Percentiles rank a stretch among this genome's conserved stretches.
Evolutionary conservation across 1,140 invertebrate genomes (phyloP).

Genomic region (Cotesia typhae): DNA sequence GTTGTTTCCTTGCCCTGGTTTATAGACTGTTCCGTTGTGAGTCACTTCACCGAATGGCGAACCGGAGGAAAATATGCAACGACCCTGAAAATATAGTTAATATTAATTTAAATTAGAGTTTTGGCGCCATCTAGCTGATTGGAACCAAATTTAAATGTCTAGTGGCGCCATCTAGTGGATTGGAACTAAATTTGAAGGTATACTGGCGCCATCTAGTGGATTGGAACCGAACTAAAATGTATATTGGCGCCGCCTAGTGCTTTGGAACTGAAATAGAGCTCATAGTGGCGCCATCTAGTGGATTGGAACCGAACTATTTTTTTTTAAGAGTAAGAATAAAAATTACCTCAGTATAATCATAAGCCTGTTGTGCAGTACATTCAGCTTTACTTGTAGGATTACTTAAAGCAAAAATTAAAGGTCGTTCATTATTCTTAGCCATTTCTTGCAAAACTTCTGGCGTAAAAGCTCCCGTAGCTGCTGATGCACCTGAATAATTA

Average conservation of each 20-base stretch:
- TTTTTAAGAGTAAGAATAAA: slow-evolving; percentile 10
- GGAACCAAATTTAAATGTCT: too few species aligned
- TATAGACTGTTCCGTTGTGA: slow-evolving; percentile 80
- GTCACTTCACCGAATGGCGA: slow-evolving; percentile 88
- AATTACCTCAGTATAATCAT: slow-evolving; percentile 82
- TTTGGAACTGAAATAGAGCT: too few species aligned
- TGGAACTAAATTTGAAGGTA: too few species aligned
- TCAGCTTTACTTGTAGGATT: slow-evolving; percentile 97
- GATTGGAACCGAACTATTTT: too few species aligned
- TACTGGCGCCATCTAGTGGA: too few species aligned
- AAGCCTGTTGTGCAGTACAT: slow-evolving; percentile 94
- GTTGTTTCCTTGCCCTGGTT: slow-evolving; percentile 95
- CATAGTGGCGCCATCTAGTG: too few species aligned
- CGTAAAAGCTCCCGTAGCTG: slow-evolving; percentile 87
- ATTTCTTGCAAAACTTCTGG: slow-evolving; percentile 85
- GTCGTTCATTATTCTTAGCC: slow-evolving; percentile 85
- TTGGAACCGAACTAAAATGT: too few species aligned
- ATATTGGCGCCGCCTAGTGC: too few species aligned
- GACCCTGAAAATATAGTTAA: slow-evolving; percentile 70
- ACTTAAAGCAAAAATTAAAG: slow-evolving; percentile 94
- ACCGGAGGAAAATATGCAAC: slow-evolving; percentile 90
- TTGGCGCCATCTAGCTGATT: too few species aligned
- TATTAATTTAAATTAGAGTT: neutral
- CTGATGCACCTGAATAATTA: slow-evolving; percentile 77
- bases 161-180: too few species aligned